Evolutionary conservation across 2,888 invertebrate species (phyloP), one percentile per base, ranked within the genome.

Genomic region (Neelides folsomi): DNA sequence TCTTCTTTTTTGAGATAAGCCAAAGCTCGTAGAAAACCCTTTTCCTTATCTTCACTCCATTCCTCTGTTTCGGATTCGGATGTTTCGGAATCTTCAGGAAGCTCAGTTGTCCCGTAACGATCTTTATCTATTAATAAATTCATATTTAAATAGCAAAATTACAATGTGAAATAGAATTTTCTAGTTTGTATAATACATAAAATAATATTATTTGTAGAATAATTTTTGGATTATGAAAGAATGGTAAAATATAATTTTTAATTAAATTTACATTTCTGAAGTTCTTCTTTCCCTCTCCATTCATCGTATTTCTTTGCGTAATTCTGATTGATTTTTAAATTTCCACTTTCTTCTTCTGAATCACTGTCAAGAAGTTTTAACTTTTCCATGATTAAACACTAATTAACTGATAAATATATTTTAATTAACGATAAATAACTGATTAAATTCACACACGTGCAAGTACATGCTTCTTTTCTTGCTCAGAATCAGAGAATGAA

Each of bases 1-100:
- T 94, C 87, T 67, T 86, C 87, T 43, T 79, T 84, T 69, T 93
- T 94, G 43, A 97, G 71, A 47, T 81, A 80, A 0, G 90, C 77
- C 1, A 94, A 72, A 0, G 93, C 85, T 71, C 84, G 85, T 41
- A 88, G 80, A 71, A 97, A 97, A 59, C 86, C 82, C 62, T 83
- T 81, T 67, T 95, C 93, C 44, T 82, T 73, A 59, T 81, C 77
- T 64, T 81, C 77, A 0, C 80, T 71, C 69, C 57, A 60, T 57
- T 70, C 70, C 58, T 69, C 63, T 9, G 61, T 64, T 13, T 60
- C 47, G 13, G 48, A 48, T 5, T 68, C 69, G 2, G 73, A 71
- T 0, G 69, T 68, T 6, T 68, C 69, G 20, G 68, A 75, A 49
- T 75, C 73, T 1, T 73, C 70, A 50, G 71, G 69, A 19, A 74